Base-by-base conservation (phyloP, 2,888 invertebrate genomes). In the Pachycephus smyrnensis region DNA sequence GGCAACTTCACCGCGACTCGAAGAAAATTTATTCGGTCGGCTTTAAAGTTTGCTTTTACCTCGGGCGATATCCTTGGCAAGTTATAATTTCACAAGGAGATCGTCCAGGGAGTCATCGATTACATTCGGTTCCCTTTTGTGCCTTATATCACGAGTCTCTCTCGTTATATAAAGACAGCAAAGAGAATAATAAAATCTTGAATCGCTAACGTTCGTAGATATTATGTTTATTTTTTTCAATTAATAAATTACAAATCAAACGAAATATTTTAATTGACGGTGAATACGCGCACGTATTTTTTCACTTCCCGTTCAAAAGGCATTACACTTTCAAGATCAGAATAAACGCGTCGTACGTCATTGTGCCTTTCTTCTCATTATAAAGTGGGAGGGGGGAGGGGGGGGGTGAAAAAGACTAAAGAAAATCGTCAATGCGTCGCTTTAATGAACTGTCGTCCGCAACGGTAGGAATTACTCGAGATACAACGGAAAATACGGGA, bases 391-490 rank as follows among this genome's bases (percentile, higher is more conserved):
- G 31, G 12, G 11, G 71, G 15, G 12, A 69, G 12, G 15, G 1
- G 71, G 15, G 12, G 30, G 12, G 15, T 2, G 71, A 71, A 33
- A 15, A 30, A 31, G 71, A 71, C 71, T 33, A 79, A 82, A 81
- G 84, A 84, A 82, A 82, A 83, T 85, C 81, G 84, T 85, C 81
- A 79, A 81, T 75, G 77, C 81, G 85, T 85, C 81, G 82, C 80
- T 84, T 84, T 84, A 84, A 87, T 82, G 85, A 84, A 87, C 86
- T 86, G 83, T 83, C 85, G 81, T 79, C 77, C 81, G 75, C 80
- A 81, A 81, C 73, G 79, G 75, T 77, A 79, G 76, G 80, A 84
- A 86, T 84, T 86, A 83, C 81, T 78, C 35, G 35, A 31, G 76
- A 76, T 69, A 32, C 35, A 73, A 73, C 55, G 12, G 12, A 73